A percentile compares a stretch with the other conserved stretches of the same genome.
Conservation (phyloP, 2,113 vertebrate genomes). For the Dromaius novaehollandiae region DNA sequence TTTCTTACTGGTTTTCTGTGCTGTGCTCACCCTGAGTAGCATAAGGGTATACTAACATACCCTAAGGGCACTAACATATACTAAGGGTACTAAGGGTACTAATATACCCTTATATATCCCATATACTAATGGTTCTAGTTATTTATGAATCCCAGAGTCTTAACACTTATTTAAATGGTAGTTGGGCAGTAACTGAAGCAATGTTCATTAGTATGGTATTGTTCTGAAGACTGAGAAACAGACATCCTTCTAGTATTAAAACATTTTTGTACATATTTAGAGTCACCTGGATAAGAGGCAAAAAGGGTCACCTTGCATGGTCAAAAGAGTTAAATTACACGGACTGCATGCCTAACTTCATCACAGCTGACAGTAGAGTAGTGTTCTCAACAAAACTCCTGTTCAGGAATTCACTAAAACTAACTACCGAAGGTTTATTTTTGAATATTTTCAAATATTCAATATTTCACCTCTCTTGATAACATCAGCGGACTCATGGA, state of each 20-base stretch:
- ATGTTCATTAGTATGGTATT: background rate
- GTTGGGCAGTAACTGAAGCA: background rate
- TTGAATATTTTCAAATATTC: background rate
- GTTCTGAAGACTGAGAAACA: background rate
- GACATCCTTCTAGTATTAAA: background rate
- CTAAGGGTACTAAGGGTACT: no score
- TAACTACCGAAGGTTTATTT: background rate
- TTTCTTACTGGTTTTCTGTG: background rate
- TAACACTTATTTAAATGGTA: background rate
- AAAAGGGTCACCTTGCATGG: background rate
- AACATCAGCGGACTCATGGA: background rate
- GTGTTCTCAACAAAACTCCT: background rate
- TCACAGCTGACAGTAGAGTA: background rate
- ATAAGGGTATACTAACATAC: background rate
- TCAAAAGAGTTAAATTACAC: background rate
- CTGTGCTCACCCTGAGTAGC: background rate
- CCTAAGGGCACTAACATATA: background rate
- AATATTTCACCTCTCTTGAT: background rate
- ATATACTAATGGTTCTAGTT: background rate
- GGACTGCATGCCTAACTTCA: background rate
- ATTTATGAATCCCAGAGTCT: background rate
- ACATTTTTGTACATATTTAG: background rate
- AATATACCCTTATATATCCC: background rate
- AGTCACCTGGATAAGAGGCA: background rate
- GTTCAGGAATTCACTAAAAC: background rate